Percentiles rank a stretch among this genome's conserved stretches.
Conservation (phyloP, 35 echinoderm and acorn worm species). For the Ptychodera flava region DNA sequence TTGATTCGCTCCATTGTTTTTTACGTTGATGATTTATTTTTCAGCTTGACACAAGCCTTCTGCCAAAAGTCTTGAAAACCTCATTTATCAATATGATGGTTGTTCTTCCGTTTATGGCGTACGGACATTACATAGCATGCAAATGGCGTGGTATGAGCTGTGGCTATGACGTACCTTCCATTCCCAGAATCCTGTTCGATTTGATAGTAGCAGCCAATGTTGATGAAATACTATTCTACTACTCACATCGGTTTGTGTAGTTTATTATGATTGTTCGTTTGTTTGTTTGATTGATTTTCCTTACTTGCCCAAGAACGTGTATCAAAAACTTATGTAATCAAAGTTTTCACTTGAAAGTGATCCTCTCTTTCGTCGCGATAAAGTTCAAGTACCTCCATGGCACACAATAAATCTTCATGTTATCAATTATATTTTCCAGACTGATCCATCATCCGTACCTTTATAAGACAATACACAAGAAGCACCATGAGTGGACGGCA, state of each 20-base stretch:
- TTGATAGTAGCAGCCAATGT: slow-evolving; percentile 55
- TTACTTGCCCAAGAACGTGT: too few relatives aligned
- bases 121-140: slow-evolving; percentile 28
- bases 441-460: slow-evolving; percentile 76
- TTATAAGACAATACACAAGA: slow-evolving; percentile 79
- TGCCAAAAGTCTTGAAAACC: slow-evolving; percentile 41
- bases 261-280: background rate
- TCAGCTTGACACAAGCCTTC: slow-evolving; percentile 9
- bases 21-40: background rate
- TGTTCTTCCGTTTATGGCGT: slow-evolving; percentile 17
- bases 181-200: slow-evolving; percentile 60
- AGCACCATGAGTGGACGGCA: slow-evolving; percentile 93
- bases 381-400: too few relatives aligned
- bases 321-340: too few relatives aligned
- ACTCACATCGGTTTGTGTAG: slow-evolving; percentile 69
- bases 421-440: too few relatives aligned
- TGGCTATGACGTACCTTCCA: slow-evolving; percentile 55
- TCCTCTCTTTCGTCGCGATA: too few relatives aligned
- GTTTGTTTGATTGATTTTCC: too few relatives aligned
- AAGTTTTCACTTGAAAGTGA: too few relatives aligned
- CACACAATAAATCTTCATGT: too few relatives aligned
- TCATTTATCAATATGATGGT: slow-evolving; percentile 78
- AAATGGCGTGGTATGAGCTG: slow-evolving; percentile 58
- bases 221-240: slow-evolving; percentile 95
- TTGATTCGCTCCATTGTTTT: background rate